Evolutionary conservation across 1,140 invertebrate species (phyloP).

Genomic region (Ips typographus): DNA sequence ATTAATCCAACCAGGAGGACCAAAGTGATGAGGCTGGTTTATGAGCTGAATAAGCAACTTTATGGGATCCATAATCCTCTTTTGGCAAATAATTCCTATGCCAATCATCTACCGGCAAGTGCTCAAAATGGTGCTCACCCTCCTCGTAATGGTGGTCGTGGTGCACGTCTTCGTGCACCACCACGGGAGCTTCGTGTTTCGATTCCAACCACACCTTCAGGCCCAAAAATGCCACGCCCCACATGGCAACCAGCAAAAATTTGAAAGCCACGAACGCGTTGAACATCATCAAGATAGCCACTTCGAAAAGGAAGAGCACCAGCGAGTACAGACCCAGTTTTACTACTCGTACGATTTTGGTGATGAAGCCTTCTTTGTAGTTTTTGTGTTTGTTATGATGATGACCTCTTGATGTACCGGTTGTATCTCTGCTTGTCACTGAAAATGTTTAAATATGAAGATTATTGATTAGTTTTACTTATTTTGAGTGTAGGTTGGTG

Average conservation of each 20-base stretch:
- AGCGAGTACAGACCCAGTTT: conserved; percentile 14
- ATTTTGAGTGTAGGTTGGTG: too few relatives aligned
- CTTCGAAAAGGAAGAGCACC: neutral
- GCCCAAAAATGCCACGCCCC: conserved; percentile 27
- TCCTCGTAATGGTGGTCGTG: conserved; percentile 33
- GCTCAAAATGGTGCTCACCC: conserved; percentile 16
- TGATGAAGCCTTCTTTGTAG: conserved; percentile 23
- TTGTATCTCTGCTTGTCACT: neutral
- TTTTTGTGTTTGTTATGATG: conserved; percentile 15
- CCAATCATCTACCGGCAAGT: conserved; percentile 24
- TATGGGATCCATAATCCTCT: conserved; percentile 16
- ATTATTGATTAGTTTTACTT: too few relatives aligned
- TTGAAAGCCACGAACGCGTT: conserved; percentile 28
- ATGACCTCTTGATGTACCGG: neutral
- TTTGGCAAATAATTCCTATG: conserved; percentile 24
- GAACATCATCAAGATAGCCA: conserved; percentile 21
- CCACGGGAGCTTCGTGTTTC: conserved; percentile 16
- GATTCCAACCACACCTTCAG: conserved; percentile 16
- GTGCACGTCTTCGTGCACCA: conserved; percentile 31
- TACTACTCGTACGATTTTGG: conserved; percentile 21
- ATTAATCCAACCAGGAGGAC: conserved; percentile 22
- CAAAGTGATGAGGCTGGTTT: conserved; percentile 13
- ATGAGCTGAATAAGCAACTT: conserved; percentile 16
- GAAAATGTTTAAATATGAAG: too few relatives aligned
- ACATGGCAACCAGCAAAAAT: conserved; percentile 28